A percentile compares a stretch with the other conserved stretches of the same genome.
These are phyloP conservation scores for Peromyscus polionotus DNA, from an alignment of 2,113 vertebrate genomes.

Conservation along the genomic window DNA sequence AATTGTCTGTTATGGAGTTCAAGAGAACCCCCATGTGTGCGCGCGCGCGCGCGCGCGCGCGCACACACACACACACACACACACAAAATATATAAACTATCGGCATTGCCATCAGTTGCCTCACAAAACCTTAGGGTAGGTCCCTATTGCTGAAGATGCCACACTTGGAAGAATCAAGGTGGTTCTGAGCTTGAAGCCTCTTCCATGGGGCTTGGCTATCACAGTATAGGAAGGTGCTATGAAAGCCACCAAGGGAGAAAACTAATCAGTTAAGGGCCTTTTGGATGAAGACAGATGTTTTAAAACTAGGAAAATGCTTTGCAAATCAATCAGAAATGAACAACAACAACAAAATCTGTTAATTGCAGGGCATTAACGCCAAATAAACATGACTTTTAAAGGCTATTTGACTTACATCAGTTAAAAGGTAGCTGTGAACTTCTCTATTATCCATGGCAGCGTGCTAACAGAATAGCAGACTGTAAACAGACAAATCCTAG, in stretches of 20 bases:
- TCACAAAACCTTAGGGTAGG: neutral
- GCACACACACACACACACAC: too few relatives aligned
- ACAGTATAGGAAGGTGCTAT: neutral
- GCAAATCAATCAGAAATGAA: neutral
- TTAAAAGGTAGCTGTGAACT: neutral
- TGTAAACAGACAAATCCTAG: neutral
- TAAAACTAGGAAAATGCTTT: neutral
- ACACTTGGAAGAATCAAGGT: neutral
- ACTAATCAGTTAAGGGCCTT: neutral
- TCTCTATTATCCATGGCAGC: neutral
- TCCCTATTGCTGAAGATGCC: neutral
- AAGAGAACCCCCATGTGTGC: neutral
- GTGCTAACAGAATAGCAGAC: neutral
- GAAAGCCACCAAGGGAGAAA: neutral
- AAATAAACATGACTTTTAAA: neutral
- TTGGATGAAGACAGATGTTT: neutral
- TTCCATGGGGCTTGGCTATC: neutral
- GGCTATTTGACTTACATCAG: neutral
- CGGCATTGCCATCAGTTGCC: too few relatives aligned
- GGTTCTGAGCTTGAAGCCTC: neutral
- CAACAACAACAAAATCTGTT: neutral
- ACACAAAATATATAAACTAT: too few relatives aligned
- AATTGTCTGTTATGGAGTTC: neutral
- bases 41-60: rapidly evolving
- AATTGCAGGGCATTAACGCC: neutral